Base-by-base conservation (phyloP, 2,888 invertebrate species). In the Stenoptilia bipunctidactyla region DNA sequence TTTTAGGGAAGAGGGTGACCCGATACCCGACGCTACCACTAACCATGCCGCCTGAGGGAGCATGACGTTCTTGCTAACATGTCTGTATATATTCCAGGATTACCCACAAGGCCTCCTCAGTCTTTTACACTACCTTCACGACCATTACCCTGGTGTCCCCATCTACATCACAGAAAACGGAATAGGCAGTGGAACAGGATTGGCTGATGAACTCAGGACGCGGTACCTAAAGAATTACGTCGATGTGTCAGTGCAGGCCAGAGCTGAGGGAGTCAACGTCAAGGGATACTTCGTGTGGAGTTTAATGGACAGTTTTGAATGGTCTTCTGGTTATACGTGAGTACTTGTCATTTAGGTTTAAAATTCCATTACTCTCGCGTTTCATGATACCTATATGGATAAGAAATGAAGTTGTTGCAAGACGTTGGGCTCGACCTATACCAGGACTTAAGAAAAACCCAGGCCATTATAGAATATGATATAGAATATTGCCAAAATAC, bases 271-370 rank as follows among this genome's bases (percentile, higher is more conserved):
- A 0, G 71, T 67, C 33, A 61, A 79, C 40, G 60, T 82, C 1
- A 55, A 49, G 35, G 85, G 83, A 0, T 88, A 87, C 56, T 75
- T 80, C 1, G 74, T 74, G 12, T 87, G 88, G 87, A 85, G 85
- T 36, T 61, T 88, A 1, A 68, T 88, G 62, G 89, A 89, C 49
- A 87, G 85, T 52, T 86, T 88, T 47, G 87, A 88, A 60, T 88
- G 87, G 87, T 48, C 55, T 1, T 46, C 49, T 33, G 88, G 87
- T 13, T 88, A 85, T 52, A 61, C 56, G 71, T 84, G 59, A 71
- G 74, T 59, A 27, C 15, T 15, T n/a, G n/a, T n/a, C n/a, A n/a
- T n/a, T n/a, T n/a, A 33, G n/a, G n/a, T n/a, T n/a, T n/a, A n/a
- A n/a, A n/a, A n/a, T n/a, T n/a, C n/a, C n/a, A n/a, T n/a, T n/a